Percentiles rank a stretch among this genome's conserved stretches.
Conservation (phyloP, 2,113 vertebrate species). For the Hydrochoerus hydrochaeris region DNA sequence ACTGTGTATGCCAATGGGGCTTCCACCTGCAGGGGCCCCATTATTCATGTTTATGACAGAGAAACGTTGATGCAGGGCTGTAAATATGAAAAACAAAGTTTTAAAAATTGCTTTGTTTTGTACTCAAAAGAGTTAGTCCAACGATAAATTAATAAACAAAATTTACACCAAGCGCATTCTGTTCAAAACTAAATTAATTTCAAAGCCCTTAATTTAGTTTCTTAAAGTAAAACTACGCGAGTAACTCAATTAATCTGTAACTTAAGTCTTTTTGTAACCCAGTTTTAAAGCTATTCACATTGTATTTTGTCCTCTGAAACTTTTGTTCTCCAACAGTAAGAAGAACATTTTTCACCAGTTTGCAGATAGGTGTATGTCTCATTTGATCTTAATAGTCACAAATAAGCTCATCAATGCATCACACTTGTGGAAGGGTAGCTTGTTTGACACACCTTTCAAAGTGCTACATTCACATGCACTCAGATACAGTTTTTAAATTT, state of each 20-base stretch:
- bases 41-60: neutral
- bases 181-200: constrained; percentile 75
- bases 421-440: neutral
- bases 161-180: constrained; percentile 50
- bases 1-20: neutral
- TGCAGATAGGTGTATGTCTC: neutral
- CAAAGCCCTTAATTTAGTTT: constrained; percentile 68
- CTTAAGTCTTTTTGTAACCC: constrained; percentile 43
- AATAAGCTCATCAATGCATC: neutral
- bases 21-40: neutral
- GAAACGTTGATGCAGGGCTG: neutral
- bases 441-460: neutral
- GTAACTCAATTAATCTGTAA: constrained; percentile 71
- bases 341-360: neutral
- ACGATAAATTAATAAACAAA: constrained; percentile 60
- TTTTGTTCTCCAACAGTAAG: constrained; percentile 1
- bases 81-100: constrained; percentile 49
- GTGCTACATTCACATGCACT: neutral
- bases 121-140: constrained; percentile 30
- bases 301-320: constrained; percentile 67
- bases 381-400: neutral
- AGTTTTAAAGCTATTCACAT: constrained; percentile 72
- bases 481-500: neutral
- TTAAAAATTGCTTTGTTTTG: constrained; percentile 50
- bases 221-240: constrained; percentile 64